These are phyloP conservation scores for Philypnodon macrostomus DNA, from an alignment of 2,797 vertebrate species.

Conservation along the genomic window DNA sequence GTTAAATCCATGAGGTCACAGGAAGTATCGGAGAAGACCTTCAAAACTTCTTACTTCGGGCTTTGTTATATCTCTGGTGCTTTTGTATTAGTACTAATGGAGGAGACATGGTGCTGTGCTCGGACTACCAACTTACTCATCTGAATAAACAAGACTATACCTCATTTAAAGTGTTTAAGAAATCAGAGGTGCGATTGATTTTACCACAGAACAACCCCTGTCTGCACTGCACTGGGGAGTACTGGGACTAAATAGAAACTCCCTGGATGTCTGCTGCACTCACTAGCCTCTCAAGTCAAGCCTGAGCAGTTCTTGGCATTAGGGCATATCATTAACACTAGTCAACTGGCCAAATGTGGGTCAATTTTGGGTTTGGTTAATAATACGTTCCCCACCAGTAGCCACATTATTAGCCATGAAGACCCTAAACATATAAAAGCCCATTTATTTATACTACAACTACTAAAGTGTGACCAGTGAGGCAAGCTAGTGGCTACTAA, in stretches of 20 bases:
- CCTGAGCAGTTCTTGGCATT: conserved; percentile 42
- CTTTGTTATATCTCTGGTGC: conserved; percentile 18
- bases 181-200: conserved; percentile 30
- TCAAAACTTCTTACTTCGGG: conserved; percentile 20
- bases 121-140: conserved; percentile 30
- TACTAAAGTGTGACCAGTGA: too few relatives aligned
- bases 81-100: conserved; percentile 25
- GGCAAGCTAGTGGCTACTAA: too few relatives aligned
- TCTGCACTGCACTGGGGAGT: too few relatives aligned
- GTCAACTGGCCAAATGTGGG: too few relatives aligned
- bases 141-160: conserved; percentile 27
- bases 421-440: too few relatives aligned
- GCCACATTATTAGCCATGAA: too few relatives aligned
- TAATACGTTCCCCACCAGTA: too few relatives aligned
- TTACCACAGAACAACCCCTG: conserved; percentile 30
- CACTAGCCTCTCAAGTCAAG: conserved; percentile 30
- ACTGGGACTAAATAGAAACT: conserved; percentile 14
- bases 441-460: too few relatives aligned
- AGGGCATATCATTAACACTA: too few relatives aligned
- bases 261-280: conserved; percentile 19
- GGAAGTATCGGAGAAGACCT: conserved; percentile 32
- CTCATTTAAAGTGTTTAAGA: conserved; percentile 23
- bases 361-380: too few relatives aligned
- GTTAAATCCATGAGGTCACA: conserved; percentile 42
- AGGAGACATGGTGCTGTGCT: conserved; percentile 22